Evolutionary conservation across 2,797 vertebrate species (phyloP).

Genomic region (Numenius phaeopus): DNA sequence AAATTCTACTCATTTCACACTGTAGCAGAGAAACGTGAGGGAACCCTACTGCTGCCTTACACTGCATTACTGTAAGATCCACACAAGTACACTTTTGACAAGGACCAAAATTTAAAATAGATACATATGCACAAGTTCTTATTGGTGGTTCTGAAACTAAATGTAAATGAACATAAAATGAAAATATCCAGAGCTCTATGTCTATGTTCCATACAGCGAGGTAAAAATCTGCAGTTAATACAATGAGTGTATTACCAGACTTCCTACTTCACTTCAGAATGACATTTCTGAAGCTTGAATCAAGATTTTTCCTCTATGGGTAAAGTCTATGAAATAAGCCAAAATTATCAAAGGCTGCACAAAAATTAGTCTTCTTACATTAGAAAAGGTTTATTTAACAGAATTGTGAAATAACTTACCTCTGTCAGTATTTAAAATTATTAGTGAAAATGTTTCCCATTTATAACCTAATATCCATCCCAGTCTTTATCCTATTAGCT

Average conservation of each 20-base stretch:
- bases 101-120: constrained; percentile 8
- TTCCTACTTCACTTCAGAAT: constrained; percentile 43
- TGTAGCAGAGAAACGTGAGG: not conserved
- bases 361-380: constrained; percentile 45
- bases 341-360: constrained; percentile 61
- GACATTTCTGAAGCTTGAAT: constrained; percentile 77
- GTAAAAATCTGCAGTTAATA: constrained; percentile 20
- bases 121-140: not conserved
- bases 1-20: constrained; percentile 23
- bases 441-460: constrained; percentile 60
- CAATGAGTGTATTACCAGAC: constrained; percentile 11
- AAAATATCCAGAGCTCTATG: constrained; percentile 36
- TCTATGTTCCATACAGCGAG: constrained; percentile 5
- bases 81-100: constrained; percentile 55
- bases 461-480: constrained; percentile 13
- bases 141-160: constrained; percentile 1
- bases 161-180: not conserved
- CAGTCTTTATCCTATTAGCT: not conserved
- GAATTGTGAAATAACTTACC: constrained; percentile 58
- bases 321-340: constrained; percentile 59
- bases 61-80: not conserved
- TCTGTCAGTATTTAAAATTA: constrained; percentile 56
- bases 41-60: constrained; percentile 21
- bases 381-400: constrained; percentile 69
- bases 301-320: constrained; percentile 50